Conservation (phyloP, 2,797 vertebrate species). For the Nasua narica region DNA sequence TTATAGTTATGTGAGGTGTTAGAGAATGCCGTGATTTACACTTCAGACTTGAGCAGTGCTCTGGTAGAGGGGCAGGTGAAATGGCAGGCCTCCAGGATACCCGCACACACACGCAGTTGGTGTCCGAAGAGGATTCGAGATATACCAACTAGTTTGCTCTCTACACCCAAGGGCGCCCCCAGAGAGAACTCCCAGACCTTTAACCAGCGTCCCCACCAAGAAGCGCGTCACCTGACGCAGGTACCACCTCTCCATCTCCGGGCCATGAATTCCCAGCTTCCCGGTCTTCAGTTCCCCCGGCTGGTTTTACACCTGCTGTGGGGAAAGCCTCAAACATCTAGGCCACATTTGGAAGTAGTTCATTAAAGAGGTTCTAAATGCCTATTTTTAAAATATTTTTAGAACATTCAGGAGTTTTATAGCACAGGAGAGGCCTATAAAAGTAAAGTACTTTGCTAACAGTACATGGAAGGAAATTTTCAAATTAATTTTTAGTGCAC, state of each 20-base stretch:
- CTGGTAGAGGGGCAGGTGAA: conserved; percentile 40
- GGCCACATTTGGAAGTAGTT: conserved; percentile 74
- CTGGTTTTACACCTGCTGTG: conserved; percentile 55
- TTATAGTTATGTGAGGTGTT: conserved; percentile 56
- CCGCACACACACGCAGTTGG: not conserved
- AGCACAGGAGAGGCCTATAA: conserved; percentile 72
- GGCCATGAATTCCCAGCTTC: conserved; percentile 1
- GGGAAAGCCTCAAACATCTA: conserved; percentile 62
- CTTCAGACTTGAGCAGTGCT: conserved; percentile 40
- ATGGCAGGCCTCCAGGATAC: conserved; percentile 42
- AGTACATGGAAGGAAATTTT: conserved; percentile 68
- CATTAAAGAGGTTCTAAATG: conserved; percentile 75
- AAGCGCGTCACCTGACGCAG: not conserved
- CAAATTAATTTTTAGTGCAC: conserved; percentile 77
- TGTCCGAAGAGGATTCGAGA: not conserved
- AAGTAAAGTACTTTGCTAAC: conserved; percentile 64
- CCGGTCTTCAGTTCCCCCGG: not conserved
- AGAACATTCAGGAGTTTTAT: conserved; percentile 64
- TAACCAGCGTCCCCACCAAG: not conserved
- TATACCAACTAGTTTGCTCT: not conserved
- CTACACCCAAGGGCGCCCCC: not conserved
- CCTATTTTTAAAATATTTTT: conserved; percentile 73
- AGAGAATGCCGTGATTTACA: conserved; percentile 75
- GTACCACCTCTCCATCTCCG: not conserved
- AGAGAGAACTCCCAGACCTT: not conserved